phyloP scores from a whole-genome alignment of 1,140 invertebrate species.

The Asbolus verrucosus region DNA sequence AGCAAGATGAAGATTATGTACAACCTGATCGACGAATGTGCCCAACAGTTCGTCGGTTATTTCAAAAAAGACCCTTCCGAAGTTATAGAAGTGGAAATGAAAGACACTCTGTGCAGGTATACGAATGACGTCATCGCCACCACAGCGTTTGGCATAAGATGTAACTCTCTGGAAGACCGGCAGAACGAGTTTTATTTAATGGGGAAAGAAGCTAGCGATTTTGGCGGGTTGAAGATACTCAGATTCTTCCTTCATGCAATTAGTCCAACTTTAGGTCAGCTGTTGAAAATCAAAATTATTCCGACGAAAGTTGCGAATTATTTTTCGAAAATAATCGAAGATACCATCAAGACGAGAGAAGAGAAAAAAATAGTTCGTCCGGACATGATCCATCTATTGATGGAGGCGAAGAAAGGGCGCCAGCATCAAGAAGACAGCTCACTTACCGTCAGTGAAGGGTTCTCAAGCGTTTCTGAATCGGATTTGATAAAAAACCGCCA shows the following conservation, averaged over 20 bases:
- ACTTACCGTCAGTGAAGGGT: background rate
- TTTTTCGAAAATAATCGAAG: conserved; percentile 53
- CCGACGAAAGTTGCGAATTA: background rate
- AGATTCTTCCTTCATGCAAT: conserved; percentile 42
- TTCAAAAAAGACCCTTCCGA: conserved; percentile 54
- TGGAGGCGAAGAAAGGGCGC: conserved; percentile 64
- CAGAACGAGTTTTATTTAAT: conserved; percentile 63
- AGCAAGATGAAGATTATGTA: conserved; percentile 65
- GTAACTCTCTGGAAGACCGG: conserved; percentile 62
- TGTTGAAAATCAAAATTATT: background rate
- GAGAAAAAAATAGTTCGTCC: conserved; percentile 61
- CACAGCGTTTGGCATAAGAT: conserved; percentile 63
- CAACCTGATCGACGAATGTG: conserved; percentile 57
- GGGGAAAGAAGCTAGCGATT: conserved; percentile 59
- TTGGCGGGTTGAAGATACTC: conserved; percentile 47
- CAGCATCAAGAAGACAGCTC: conserved; percentile 41
- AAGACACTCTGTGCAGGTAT: conserved; percentile 49
- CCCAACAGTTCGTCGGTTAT: conserved; percentile 58
- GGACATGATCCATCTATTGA: conserved; percentile 65
- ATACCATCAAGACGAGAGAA: conserved; percentile 62
- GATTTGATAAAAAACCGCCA: conserved; percentile 44
- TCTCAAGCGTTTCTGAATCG: background rate
- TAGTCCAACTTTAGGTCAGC: background rate
- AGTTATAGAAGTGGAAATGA: conserved; percentile 52
- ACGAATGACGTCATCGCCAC: conserved; percentile 66